Evolutionary conservation across 2,797 vertebrate genomes (phyloP).

Genomic region (Takifugu ocellatus): DNA sequence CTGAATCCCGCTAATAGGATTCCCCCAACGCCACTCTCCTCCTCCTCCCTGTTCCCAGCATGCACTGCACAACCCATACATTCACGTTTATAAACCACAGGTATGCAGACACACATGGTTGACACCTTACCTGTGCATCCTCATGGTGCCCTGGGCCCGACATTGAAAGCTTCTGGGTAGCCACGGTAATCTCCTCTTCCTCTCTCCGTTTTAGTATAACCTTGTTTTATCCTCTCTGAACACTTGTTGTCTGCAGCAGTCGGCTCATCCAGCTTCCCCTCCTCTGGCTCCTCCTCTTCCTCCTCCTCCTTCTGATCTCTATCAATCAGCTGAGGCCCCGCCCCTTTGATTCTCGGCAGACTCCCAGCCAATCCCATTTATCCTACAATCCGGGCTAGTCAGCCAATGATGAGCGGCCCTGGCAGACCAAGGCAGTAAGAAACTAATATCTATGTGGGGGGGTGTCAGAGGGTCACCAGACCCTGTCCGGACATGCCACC

Average conservation of each 20-base stretch:
- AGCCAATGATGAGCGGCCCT: constrained; percentile 26
- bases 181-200: constrained; percentile 45
- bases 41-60: constrained; percentile 28
- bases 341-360: constrained; percentile 17
- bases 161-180: constrained; percentile 40
- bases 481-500: not conserved
- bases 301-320: constrained; percentile 17
- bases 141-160: constrained; percentile 42
- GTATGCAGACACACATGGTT: constrained; percentile 16
- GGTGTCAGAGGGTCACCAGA: not conserved
- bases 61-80: constrained; percentile 41
- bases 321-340: constrained; percentile 40
- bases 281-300: constrained; percentile 38
- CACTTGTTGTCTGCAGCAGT: constrained; percentile 60
- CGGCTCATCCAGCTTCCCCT: constrained; percentile 49
- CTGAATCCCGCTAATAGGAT: constrained; percentile 76
- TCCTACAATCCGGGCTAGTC: constrained; percentile 7
- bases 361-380: constrained; percentile 37
- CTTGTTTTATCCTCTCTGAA: constrained; percentile 31
- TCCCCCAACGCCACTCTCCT: constrained; percentile 26
- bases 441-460: not conserved
- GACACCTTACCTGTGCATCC: constrained; percentile 59
- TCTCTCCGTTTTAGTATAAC: constrained; percentile 10
- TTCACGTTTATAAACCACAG: constrained; percentile 2
- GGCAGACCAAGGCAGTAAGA: constrained; percentile 25